These are phyloP conservation scores for Lottia scabra DNA, from an alignment of 2,888 invertebrate genomes.

Conservation along the genomic window DNA sequence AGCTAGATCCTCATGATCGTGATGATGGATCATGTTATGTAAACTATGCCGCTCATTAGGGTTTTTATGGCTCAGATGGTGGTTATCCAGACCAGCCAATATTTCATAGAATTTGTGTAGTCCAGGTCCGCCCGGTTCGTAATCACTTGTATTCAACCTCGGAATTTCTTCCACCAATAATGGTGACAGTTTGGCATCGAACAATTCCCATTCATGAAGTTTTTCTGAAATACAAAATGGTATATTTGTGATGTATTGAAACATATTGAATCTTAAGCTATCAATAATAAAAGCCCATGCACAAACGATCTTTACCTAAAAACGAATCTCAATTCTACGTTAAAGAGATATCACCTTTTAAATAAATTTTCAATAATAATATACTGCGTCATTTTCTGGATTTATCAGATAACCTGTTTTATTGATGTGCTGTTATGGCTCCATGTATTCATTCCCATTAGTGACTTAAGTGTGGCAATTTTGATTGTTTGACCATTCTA, in stretches of 20 bases:
- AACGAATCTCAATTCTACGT: no score
- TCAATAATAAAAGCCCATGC: no score
- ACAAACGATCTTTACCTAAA: no score
- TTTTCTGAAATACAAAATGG: slow-evolving; percentile 40
- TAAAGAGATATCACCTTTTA: no score
- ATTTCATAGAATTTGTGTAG: slow-evolving; percentile 39
- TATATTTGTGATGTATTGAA: neutral
- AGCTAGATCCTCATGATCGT: neutral
- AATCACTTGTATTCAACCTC: slow-evolving; percentile 30
- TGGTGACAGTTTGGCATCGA: slow-evolving; percentile 31
- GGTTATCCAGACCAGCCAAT: neutral
- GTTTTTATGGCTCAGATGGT: neutral
- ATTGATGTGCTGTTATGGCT: no score
- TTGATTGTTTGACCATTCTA: no score
- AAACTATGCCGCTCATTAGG: neutral
- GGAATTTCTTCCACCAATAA: slow-evolving; percentile 39
- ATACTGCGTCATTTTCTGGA: no score
- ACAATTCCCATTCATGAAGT: slow-evolving; percentile 37
- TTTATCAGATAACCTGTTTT: no score
- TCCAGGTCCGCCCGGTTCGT: slow-evolving; percentile 29
- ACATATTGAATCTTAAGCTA: no score
- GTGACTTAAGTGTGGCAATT: no score
- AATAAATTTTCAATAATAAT: no score
- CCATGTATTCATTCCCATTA: no score
- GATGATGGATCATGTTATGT: neutral